Evolutionary conservation across 2,113 vertebrate genomes (phyloP).

Genomic region (Brienomyrus brachyistius): DNA sequence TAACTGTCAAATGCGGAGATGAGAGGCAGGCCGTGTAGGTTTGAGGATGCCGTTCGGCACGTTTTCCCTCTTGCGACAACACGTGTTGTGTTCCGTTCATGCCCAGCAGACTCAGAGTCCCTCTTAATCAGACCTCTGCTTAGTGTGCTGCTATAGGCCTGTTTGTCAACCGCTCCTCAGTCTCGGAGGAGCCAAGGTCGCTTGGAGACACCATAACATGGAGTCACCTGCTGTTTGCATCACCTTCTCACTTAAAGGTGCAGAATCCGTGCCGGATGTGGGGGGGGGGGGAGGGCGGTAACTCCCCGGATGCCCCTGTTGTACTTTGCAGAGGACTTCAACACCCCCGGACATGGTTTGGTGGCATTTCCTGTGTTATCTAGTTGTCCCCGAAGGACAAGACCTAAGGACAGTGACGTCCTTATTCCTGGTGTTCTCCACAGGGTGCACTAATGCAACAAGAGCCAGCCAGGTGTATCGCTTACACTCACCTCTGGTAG

Average conservation of each 20-base stretch:
- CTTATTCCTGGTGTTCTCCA: neutral
- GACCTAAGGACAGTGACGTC: neutral
- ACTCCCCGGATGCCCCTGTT: neutral
- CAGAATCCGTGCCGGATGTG: neutral
- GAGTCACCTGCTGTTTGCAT: slow-evolving; percentile 6
- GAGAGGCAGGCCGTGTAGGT: neutral
- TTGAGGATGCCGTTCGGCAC: neutral
- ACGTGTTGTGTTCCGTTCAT: neutral
- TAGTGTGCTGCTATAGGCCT: neutral
- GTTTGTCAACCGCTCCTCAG: neutral
- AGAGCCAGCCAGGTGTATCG: neutral
- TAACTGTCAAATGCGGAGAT: neutral
- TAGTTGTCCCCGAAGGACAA: neutral
- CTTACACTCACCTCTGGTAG: neutral
- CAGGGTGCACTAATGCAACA: neutral
- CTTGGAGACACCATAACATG: neutral
- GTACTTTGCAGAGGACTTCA: neutral
- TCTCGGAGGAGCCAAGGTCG: slow-evolving; percentile 6
- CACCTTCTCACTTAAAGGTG: neutral
- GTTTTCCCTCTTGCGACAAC: neutral
- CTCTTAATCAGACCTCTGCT: neutral
- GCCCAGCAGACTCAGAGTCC: neutral
- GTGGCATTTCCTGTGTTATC: neutral
- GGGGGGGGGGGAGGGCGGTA: neutral
- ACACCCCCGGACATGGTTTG: neutral